phyloP scores from a whole-genome alignment of 1,140 invertebrate genomes.

The Phymorhynchus buccinoides region DNA sequence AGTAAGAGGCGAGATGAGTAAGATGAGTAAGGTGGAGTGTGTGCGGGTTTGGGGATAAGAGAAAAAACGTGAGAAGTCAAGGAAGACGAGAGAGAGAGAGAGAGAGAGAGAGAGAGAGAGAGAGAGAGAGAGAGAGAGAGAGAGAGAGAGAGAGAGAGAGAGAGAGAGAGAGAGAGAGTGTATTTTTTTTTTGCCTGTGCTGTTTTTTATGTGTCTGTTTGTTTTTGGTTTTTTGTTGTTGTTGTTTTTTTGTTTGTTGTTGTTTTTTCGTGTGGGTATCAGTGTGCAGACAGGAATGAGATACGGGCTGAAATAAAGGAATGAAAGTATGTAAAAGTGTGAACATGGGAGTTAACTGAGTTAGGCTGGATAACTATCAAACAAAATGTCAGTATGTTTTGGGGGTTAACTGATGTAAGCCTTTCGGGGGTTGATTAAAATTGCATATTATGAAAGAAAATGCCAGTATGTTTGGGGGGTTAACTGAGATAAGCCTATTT shows the following conservation, averaged over 20 bases:
- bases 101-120: background rate
- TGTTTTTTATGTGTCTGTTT: slow-evolving; percentile 14
- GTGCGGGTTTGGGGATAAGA: background rate
- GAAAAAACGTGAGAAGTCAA: background rate
- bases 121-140: background rate
- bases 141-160: background rate
- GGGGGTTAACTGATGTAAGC: too few relatives aligned
- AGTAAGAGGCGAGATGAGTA: background rate
- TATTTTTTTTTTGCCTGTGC: slow-evolving; percentile 2
- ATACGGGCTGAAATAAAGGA: background rate
- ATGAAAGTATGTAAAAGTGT: background rate
- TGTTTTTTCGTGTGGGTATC: too few relatives aligned
- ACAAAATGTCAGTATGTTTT: too few relatives aligned
- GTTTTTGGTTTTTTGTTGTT: background rate
- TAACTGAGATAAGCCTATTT: too few relatives aligned
- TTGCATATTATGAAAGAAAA: too few relatives aligned
- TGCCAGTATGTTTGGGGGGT: too few relatives aligned
- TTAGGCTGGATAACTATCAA: too few relatives aligned
- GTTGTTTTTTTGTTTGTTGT: too few relatives aligned
- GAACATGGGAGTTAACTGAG: background rate
- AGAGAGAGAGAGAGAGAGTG: slow-evolving; percentile 4
- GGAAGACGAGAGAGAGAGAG: background rate
- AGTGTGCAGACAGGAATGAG: too few relatives aligned
- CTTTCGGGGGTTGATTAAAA: too few relatives aligned
- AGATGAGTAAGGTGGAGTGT: background rate